Percentiles rank a stretch among this genome's conserved stretches.
phyloP scores from a whole-genome alignment of 2,888 invertebrate species.

The Heliothis peltigera region DNA sequence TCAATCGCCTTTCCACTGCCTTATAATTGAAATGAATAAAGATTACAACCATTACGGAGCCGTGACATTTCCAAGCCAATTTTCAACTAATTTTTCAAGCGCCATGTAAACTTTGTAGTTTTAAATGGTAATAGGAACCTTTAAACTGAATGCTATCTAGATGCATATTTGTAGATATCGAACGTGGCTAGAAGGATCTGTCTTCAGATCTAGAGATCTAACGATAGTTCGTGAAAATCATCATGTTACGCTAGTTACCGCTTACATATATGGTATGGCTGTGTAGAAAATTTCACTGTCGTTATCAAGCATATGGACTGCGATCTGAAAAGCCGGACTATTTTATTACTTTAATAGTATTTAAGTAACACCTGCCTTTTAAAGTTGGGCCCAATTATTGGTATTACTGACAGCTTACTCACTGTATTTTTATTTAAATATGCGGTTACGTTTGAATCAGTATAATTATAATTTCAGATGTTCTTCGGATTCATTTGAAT shows the following conservation, averaged over 20 bases:
- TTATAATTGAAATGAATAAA: constrained; percentile 82
- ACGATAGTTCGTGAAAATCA: constrained; percentile 17
- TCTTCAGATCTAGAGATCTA: constrained; percentile 6
- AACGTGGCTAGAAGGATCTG: constrained; percentile 12
- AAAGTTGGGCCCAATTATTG: constrained; percentile 2
- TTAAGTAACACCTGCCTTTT: constrained; percentile 15
- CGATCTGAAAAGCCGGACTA: not conserved
- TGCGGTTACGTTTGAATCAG: constrained; percentile 3
- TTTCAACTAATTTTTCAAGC: constrained; percentile 39
- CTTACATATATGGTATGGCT: not conserved
- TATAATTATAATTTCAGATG: constrained; percentile 6
- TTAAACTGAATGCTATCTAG: constrained; percentile 44
- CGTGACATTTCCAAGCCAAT: constrained; percentile 53
- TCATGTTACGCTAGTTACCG: not conserved
- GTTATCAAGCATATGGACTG: not conserved
- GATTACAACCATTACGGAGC: constrained; percentile 66
- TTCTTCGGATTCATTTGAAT: constrained; percentile 4
- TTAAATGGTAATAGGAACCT: constrained; percentile 53
- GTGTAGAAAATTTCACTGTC: constrained; percentile 5
- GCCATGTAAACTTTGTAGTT: constrained; percentile 13
- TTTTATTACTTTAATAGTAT: constrained; percentile 16
- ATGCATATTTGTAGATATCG: constrained; percentile 32
- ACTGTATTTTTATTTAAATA: not conserved
- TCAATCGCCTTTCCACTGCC: constrained; percentile 73
- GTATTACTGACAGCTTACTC: constrained; percentile 8